Percentiles rank a stretch among this genome's conserved stretches.
Conservation (phyloP, 2,888 invertebrate species). For the Drosophila infuscata region DNA sequence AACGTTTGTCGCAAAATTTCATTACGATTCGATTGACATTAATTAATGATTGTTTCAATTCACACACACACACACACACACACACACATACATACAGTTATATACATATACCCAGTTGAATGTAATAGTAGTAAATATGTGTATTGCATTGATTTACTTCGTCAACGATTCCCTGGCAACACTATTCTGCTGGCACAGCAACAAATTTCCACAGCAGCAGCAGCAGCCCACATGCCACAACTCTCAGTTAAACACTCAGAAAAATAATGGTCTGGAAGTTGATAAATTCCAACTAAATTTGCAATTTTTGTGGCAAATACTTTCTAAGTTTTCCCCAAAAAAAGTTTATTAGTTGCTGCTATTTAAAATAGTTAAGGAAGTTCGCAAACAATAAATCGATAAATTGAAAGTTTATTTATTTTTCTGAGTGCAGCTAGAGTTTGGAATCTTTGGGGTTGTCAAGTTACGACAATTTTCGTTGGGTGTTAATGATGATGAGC, state of each 20-base stretch:
- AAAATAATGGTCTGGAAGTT: neutral
- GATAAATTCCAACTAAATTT: neutral
- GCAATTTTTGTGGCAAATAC: neutral
- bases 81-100: conserved; percentile 31
- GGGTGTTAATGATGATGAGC: conserved; percentile 69
- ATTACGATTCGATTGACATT: conserved; percentile 79
- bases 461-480: conserved; percentile 56
- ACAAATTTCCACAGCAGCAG: conserved; percentile 49
- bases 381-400: neutral
- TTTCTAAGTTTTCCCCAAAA: neutral
- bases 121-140: conserved; percentile 35
- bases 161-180: conserved; percentile 64
- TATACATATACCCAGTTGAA: conserved; percentile 3
- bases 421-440: conserved; percentile 3
- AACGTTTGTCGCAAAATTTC: conserved; percentile 78
- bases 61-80: conserved; percentile 27
- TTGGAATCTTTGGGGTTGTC: conserved; percentile 13
- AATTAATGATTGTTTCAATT: conserved; percentile 78
- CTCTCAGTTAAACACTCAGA: neutral
- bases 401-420: neutral
- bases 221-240: conserved; percentile 45
- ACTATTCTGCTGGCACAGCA: conserved; percentile 76
- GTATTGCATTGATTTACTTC: conserved; percentile 72
- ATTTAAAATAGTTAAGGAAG: neutral
- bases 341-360: neutral